Base-by-base conservation (phyloP, 2,797 vertebrate genomes). In the Rhincodon typus region DNA sequence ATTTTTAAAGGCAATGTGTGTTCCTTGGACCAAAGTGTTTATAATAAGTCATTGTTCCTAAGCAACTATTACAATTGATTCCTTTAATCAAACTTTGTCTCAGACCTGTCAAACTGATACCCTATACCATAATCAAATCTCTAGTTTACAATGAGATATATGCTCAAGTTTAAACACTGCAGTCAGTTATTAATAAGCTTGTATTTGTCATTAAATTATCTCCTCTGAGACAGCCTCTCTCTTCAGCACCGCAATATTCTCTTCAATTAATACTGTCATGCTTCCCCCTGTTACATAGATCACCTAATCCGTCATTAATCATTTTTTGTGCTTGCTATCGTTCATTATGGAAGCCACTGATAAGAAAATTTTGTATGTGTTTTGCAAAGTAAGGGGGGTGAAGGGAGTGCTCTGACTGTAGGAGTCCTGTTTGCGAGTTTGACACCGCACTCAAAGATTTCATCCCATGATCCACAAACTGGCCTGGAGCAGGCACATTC, bases 181-280 rank as follows among this genome's bases (percentile, higher is more conserved):
- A 19, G 53, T 67, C n/a, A 67, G 21, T 93, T 38, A 91, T 66
- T 46, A 19, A 42, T 42, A 42, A 67, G 23, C 66, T 69, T 10
- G 67, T 93, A 67, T 93, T 93, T 69, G 42, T 84, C 38, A 84
- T 38, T 38, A 84, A 84, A 84, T 84, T 84, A 84, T 84, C 46
- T 84, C 38, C 79, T n/a, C 38, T 82, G n/a, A 82, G 79, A n/a
- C n/a, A n/a, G n/a, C n/a, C n/a, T n/a, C n/a, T n/a, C n/a, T n/a
- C n/a, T n/a, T n/a, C n/a, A n/a, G n/a, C n/a, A n/a, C n/a, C n/a
- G n/a, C n/a, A n/a, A n/a, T n/a, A n/a, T n/a, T n/a, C n/a, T n/a
- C n/a, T n/a, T n/a, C n/a, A n/a, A n/a, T n/a, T n/a, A n/a, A 67
- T 69, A 69, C 25, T 93, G 79, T 23, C 38, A 46, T 46, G 38